phyloP scores from a whole-genome alignment of 2,113 vertebrate species.

The Psittacara wagleri region DNA sequence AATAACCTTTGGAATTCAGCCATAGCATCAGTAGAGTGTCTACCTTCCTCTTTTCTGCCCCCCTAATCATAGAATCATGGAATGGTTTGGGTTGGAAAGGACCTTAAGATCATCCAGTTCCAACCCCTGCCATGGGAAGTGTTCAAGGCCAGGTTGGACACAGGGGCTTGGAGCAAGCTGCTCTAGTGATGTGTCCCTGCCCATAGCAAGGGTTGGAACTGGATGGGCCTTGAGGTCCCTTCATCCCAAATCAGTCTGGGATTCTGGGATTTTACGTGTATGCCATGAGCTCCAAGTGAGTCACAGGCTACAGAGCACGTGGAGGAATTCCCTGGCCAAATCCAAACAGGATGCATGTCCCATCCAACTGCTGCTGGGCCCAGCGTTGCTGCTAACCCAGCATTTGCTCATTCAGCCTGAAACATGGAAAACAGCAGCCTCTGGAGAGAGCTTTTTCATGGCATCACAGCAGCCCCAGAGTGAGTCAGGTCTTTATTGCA shows the following conservation, averaged over 20 bases:
- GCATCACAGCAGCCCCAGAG: rapidly evolving
- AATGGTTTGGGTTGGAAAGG: background rate
- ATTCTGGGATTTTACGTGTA: background rate
- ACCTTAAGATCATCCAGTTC: background rate
- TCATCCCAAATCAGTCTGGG: background rate
- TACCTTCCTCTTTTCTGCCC: background rate
- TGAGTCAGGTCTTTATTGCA: background rate
- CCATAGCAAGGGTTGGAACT: background rate
- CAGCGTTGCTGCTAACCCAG: background rate
- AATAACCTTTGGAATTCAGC: background rate
- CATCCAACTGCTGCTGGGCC: background rate
- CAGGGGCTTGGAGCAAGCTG: background rate
- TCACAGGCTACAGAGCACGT: background rate
- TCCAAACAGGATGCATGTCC: background rate
- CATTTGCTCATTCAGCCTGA: background rate
- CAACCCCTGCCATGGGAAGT: background rate
- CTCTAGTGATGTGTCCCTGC: background rate
- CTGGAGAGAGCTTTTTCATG: background rate
- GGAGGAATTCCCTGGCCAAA: background rate
- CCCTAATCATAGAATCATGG: background rate
- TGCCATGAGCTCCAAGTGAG: background rate
- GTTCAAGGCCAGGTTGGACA: background rate
- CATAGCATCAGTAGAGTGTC: no score
- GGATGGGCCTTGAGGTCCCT: background rate
- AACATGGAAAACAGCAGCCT: background rate